phyloP scores from a whole-genome alignment of 2,113 vertebrate genomes.

The Otolemur garnettii region DNA sequence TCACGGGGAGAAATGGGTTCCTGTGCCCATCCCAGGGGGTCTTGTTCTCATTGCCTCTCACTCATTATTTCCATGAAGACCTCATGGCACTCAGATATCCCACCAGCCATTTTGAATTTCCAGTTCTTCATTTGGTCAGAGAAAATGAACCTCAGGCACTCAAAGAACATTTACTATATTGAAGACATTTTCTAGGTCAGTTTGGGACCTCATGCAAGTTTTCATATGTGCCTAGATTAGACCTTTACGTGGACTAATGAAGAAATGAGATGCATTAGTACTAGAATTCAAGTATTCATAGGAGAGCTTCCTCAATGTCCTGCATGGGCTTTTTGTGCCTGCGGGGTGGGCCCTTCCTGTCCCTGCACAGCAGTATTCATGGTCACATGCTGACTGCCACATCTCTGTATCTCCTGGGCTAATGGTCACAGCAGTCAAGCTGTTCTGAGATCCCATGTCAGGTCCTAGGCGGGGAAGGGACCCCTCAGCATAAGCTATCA shows the following conservation, averaged over 20 bases:
- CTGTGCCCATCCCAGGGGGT: neutral
- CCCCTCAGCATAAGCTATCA: neutral
- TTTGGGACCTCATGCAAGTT: neutral
- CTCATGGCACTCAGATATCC: neutral
- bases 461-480: neutral
- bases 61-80: neutral
- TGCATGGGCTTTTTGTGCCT: neutral
- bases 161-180: neutral
- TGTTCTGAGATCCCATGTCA: neutral
- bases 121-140: neutral
- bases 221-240: neutral
- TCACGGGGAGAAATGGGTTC: conserved; percentile 28
- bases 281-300: neutral
- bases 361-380: neutral
- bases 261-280: neutral
- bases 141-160: neutral
- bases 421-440: neutral
- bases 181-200: neutral
- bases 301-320: neutral
- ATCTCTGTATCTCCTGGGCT: neutral
- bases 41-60: neutral
- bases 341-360: neutral
- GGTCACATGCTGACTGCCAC: neutral
- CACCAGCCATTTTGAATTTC: neutral
- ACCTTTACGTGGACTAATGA: neutral